These are phyloP conservation scores for Drosophila demipolita DNA, from an alignment of 2,888 invertebrate genomes.

Conservation along the genomic window DNA sequence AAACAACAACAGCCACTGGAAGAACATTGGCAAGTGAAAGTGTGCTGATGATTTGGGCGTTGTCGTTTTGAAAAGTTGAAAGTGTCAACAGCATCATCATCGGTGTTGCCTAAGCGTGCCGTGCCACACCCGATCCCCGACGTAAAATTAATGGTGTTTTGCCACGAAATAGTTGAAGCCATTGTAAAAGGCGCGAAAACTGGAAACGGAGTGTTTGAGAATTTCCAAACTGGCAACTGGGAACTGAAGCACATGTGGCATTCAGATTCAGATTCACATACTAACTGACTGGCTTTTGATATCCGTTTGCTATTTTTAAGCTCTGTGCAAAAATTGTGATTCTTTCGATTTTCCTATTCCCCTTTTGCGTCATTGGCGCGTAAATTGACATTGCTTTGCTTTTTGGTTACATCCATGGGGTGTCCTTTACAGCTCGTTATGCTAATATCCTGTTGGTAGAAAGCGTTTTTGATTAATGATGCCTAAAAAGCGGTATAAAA, in stretches of 20 bases:
- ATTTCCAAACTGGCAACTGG: constrained; percentile 51
- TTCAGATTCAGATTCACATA: constrained; percentile 8
- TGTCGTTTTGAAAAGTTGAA: constrained; percentile 40
- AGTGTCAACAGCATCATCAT: constrained; percentile 63
- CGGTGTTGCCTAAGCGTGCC: constrained; percentile 48
- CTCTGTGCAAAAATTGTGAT: constrained; percentile 48
- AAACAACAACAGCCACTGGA: constrained; percentile 20
- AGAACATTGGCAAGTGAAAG: constrained; percentile 58
- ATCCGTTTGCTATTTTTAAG: constrained; percentile 80
- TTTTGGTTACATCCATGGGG: constrained; percentile 33
- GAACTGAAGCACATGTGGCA: constrained; percentile 82
- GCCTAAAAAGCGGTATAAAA: constrained; percentile 19
- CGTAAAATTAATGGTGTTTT: constrained; percentile 82
- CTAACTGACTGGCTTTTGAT: constrained; percentile 63
- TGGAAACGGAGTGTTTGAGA: constrained; percentile 8
- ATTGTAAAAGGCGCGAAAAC: constrained; percentile 43
- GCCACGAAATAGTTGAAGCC: constrained; percentile 57
- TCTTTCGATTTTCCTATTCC: constrained; percentile 20
- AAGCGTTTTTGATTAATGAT: constrained; percentile 82
- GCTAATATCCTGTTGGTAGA: constrained; percentile 71
- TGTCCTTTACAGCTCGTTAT: constrained; percentile 59
- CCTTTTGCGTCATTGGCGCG: constrained; percentile 39
- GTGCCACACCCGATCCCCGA: constrained; percentile 11
- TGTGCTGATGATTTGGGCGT: constrained; percentile 67
- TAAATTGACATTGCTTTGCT: constrained; percentile 79